phyloP scores from a whole-genome alignment of 2,113 vertebrate genomes.

The Callorhinus ursinus region DNA sequence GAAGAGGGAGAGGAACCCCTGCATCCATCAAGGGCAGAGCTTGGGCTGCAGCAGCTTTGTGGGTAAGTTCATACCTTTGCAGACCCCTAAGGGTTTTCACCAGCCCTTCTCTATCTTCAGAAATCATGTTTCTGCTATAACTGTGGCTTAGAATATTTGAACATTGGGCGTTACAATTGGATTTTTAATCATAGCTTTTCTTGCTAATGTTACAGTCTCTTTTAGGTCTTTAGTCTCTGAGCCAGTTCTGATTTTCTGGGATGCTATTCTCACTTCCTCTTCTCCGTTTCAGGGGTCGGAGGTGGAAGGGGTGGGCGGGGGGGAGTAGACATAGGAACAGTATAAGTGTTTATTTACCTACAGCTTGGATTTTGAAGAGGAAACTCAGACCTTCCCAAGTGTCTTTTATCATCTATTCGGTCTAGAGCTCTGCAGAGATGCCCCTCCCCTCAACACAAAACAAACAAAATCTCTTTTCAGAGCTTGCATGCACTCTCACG shows the following conservation, averaged over 20 bases:
- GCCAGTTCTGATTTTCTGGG: neutral
- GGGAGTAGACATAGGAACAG: neutral
- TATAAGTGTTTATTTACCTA: neutral
- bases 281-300: neutral
- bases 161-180: neutral
- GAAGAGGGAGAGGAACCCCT: neutral
- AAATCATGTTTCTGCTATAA: conserved; percentile 11
- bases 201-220: neutral
- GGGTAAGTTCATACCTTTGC: neutral
- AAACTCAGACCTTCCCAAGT: conserved; percentile 5
- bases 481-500: neutral
- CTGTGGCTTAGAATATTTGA: neutral
- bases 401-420: neutral
- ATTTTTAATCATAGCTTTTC: conserved; percentile 38
- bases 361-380: conserved; percentile 19
- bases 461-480: neutral
- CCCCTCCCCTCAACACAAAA: neutral
- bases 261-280: neutral
- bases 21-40: neutral
- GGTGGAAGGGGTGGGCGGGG: fast-evolving
- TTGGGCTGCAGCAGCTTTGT: neutral
- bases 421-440: neutral
- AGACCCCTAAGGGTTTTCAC: neutral
- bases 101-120: neutral
- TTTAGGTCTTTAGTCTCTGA: neutral